phyloP scores from a whole-genome alignment of 1,140 invertebrate species.

The Pachyrhynchus sulphureomaculatus region DNA sequence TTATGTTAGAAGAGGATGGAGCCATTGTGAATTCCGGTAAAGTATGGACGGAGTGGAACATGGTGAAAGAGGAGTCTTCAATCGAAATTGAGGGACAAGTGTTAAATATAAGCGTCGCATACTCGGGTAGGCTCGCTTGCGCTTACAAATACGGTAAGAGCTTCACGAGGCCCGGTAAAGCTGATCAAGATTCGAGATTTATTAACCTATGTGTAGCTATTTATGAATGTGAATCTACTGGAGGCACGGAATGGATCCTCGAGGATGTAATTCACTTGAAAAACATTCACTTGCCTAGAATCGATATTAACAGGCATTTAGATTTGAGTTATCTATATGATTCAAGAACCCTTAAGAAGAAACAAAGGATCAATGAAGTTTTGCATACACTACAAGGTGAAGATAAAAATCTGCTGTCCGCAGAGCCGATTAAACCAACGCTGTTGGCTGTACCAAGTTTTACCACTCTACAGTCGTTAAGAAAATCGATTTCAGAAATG shows the following conservation, averaged over 20 bases:
- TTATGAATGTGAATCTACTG: slow-evolving; percentile 98
- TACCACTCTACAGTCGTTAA: slow-evolving; percentile 85
- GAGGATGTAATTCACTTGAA: slow-evolving; percentile 93
- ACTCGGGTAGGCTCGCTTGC: slow-evolving; percentile 94
- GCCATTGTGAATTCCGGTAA: slow-evolving; percentile 56
- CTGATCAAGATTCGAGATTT: slow-evolving; percentile 79
- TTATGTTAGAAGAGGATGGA: slow-evolving; percentile 52
- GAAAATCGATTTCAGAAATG: slow-evolving; percentile 87
- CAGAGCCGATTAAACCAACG: slow-evolving; percentile 70
- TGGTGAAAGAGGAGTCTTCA: slow-evolving; percentile 69
- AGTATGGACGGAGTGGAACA: slow-evolving; percentile 47
- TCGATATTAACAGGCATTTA: slow-evolving; percentile 75
- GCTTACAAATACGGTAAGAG: slow-evolving; percentile 91
- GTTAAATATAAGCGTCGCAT: slow-evolving; percentile 93
- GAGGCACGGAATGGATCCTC: slow-evolving; percentile 97
- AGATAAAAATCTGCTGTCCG: slow-evolving; percentile 57
- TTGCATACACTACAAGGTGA: slow-evolving; percentile 61
- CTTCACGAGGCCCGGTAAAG: slow-evolving; percentile 76
- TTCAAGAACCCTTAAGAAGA: slow-evolving; percentile 76
- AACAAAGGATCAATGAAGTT: slow-evolving; percentile 73
- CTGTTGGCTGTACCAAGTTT: slow-evolving; percentile 89
- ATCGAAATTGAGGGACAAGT: slow-evolving; percentile 80
- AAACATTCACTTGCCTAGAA: slow-evolving; percentile 82
- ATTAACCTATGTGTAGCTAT: slow-evolving; percentile 96
- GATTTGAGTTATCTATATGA: slow-evolving; percentile 84